Conservation (phyloP, 2,797 vertebrate species). For the Gymnothorax javanicus region DNA sequence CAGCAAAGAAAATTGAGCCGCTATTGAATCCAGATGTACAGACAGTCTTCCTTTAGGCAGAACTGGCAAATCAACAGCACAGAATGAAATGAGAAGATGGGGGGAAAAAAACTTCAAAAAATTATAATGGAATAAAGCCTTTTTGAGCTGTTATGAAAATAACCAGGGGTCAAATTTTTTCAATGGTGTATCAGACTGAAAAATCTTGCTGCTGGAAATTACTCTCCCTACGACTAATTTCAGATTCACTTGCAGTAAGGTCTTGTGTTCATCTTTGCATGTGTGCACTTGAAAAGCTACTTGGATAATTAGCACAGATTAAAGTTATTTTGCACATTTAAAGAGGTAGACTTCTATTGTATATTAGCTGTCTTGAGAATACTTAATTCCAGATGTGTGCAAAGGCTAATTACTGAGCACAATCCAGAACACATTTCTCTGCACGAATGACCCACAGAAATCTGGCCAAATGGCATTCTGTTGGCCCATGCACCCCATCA, state of each 20-base stretch:
- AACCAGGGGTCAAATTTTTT: not conserved
- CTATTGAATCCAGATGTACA: conserved; percentile 64
- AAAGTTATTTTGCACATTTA: conserved; percentile 56
- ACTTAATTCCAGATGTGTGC: conserved; percentile 78
- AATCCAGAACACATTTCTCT: conserved; percentile 75
- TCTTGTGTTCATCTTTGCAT: not conserved
- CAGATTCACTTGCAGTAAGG: not conserved
- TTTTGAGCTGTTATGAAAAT: conserved; percentile 10
- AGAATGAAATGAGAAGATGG: conserved; percentile 31
- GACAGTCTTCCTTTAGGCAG: conserved; percentile 9
- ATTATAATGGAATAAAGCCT: conserved; percentile 34
- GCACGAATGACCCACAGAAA: conserved; percentile 73
- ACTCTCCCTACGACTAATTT: not conserved
- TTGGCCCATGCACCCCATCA: conserved; percentile 54
- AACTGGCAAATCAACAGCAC: conserved; percentile 21
- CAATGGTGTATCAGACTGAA: not conserved
- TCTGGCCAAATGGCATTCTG: conserved; percentile 74
- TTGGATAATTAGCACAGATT: conserved; percentile 57
- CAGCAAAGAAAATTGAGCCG: conserved; percentile 55
- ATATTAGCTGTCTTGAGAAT: conserved; percentile 67
- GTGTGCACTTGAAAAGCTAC: conserved; percentile 31
- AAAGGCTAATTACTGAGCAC: conserved; percentile 75
- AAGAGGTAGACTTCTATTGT: conserved; percentile 55
- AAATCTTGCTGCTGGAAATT: not conserved
- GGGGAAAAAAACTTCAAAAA: conserved; percentile 49